These are phyloP conservation scores for Hermaeophaga mercurialis DNA, from an alignment of 2,888 invertebrate genomes.

Conservation along the genomic window DNA sequence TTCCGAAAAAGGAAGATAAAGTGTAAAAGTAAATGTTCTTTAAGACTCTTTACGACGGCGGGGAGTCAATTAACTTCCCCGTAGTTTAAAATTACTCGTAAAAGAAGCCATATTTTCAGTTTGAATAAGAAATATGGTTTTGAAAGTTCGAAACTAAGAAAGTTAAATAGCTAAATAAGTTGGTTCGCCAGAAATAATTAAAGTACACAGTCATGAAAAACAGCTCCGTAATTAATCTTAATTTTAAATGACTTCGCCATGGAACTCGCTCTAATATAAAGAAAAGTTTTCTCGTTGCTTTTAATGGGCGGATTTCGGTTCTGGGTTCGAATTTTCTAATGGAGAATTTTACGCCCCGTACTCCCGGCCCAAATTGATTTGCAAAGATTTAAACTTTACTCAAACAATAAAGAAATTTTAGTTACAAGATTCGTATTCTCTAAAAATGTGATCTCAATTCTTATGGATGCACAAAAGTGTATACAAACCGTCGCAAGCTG, in stretches of 20 bases:
- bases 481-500: too few relatives aligned
- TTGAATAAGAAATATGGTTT: conserved; percentile 47
- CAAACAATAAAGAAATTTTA: too few relatives aligned
- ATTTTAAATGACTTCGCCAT: conserved; percentile 51
- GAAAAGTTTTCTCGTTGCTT: conserved; percentile 32
- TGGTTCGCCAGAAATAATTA: conserved; percentile 46
- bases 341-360: conserved; percentile 16
- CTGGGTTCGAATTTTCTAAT: conserved; percentile 18
- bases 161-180: conserved; percentile 52
- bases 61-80: conserved; percentile 19
- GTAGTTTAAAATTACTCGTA: conserved; percentile 24
- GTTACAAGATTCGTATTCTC: too few relatives aligned
- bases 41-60: conserved; percentile 12
- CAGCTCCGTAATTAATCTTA: conserved; percentile 55
- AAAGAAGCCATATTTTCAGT: conserved; percentile 41
- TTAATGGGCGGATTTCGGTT: conserved; percentile 21
- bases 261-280: conserved; percentile 33
- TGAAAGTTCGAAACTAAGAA: conserved; percentile 45
- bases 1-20: too few relatives aligned
- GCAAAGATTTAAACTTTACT: too few relatives aligned
- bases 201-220: conserved; percentile 51
- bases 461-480: too few relatives aligned
- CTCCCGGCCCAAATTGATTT: conserved; percentile 14
- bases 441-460: too few relatives aligned
- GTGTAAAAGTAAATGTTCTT: conserved; percentile 11